Evolutionary conservation across 2,113 vertebrate species (phyloP), one percentile per base, ranked within the genome.

Genomic region (Fregetta grallaria): DNA sequence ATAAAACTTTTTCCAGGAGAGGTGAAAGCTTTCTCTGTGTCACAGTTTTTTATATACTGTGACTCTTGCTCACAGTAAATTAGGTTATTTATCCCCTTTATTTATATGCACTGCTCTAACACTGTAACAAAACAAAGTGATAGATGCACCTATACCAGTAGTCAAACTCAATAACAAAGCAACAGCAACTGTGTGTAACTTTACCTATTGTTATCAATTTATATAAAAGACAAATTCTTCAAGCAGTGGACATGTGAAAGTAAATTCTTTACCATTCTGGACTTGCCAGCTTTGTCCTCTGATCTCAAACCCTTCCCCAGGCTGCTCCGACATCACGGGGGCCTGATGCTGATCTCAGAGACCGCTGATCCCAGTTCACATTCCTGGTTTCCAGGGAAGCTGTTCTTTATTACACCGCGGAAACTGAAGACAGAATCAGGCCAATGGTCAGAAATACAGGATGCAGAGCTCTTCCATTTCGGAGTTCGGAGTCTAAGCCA

Each of bases 31-130:
- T 93, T 94, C 68, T 75, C 34, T 29, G 25, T 91, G 84, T 78
- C 84, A 55, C 75, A 25, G 18, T 86, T 94, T 95, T 92, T 96
- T 95, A 97, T 93, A 96, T 67, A 96, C 82, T 86, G 55, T 36
- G 50, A 80, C 71, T 92, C 88, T 77, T 73, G 70, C 59, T 85
- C 32, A 45, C 25, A 76, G 84, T 86, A 91, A 97, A 95, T 97
- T 76, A 92, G 80, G 91, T 94, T 96, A 96, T 97, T 96, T 96
- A 93, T 96, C 91, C 84, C 67, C 30, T 95, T 96, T 95, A 88
- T 90, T 92, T 91, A 96, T 95, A 92, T 90, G 84, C 62, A 66
- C 36, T 94, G 55, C 55, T 86, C 42, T 74, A 93, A 86, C 73
- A 73, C 14, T 42, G 63, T 77, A 96, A 91, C 91, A 95, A 96